Evolutionary conservation across 2,888 invertebrate species (phyloP).

Genomic region (Teinopalpus imperialis): DNA sequence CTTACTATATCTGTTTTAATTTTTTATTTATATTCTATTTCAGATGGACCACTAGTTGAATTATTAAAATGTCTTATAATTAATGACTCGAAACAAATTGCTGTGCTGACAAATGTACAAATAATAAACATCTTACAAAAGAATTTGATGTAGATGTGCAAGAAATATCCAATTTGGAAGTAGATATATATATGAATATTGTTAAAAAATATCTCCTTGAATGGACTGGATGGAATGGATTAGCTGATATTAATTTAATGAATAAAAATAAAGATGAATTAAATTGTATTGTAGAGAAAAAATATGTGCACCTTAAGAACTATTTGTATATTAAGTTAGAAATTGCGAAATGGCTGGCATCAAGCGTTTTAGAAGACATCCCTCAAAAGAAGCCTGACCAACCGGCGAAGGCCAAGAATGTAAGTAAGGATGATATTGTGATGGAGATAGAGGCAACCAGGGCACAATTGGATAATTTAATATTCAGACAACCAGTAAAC

Average conservation of each 20-base stretch:
- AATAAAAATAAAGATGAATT: slow-evolving; percentile 35
- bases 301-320: slow-evolving; percentile 49
- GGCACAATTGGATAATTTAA: slow-evolving; percentile 44
- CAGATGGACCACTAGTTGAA: slow-evolving; percentile 59
- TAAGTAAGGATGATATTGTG: slow-evolving; percentile 34
- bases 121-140: slow-evolving; percentile 53
- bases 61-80: slow-evolving; percentile 53
- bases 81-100: slow-evolving; percentile 53
- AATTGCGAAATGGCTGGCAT: slow-evolving; percentile 38
- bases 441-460: slow-evolving; percentile 49
- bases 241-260: slow-evolving; percentile 41
- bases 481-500: slow-evolving; percentile 45
- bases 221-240: slow-evolving; percentile 69
- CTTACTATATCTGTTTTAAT: no score
- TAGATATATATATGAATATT: slow-evolving; percentile 58
- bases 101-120: slow-evolving; percentile 57
- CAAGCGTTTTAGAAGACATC: slow-evolving; percentile 34
- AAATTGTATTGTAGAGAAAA: slow-evolving; percentile 41
- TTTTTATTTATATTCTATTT: slow-evolving; percentile 28
- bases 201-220: slow-evolving; percentile 63
- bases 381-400: no score
- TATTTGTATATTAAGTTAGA: slow-evolving; percentile 49
- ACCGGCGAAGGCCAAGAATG: no score
- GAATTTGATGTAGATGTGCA: slow-evolving; percentile 51
- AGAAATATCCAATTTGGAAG: slow-evolving; percentile 50